Evolutionary conservation across 1,140 invertebrate genomes (phyloP).

Genomic region (Calephelis virginiensis): DNA sequence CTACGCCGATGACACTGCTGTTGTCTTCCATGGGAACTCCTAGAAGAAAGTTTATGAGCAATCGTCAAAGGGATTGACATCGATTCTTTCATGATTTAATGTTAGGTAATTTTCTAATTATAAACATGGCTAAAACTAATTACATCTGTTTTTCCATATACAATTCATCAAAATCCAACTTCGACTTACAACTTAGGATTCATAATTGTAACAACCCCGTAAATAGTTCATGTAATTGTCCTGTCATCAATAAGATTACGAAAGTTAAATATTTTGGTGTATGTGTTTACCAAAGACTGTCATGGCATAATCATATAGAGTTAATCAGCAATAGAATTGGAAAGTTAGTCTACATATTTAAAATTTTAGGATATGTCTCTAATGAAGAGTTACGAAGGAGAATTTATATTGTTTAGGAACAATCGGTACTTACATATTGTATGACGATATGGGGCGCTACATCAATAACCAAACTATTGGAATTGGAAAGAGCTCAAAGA

Average conservation of each 20-base stretch:
- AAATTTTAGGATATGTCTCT: neutral
- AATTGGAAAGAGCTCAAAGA: slow-evolving; percentile 14
- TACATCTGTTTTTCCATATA: neutral
- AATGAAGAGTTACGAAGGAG: neutral
- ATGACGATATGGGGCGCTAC: slow-evolving; percentile 1
- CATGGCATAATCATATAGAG: slow-evolving; percentile 6
- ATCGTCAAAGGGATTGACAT: no score
- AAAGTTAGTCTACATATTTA: slow-evolving; percentile 7
- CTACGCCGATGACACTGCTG: neutral
- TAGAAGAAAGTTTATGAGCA: no score
- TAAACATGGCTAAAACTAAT: neutral
- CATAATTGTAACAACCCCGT: neutral
- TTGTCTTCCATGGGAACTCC: no score
- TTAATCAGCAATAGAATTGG: neutral
- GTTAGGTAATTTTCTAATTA: neutral
- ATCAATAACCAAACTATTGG: neutral
- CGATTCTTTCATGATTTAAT: neutral
- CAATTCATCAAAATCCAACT: neutral
- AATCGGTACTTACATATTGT: slow-evolving; percentile 6
- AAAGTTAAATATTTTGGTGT: slow-evolving; percentile 5
- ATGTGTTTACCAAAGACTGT: neutral
- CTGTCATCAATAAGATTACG: neutral
- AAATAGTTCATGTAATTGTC: slow-evolving; percentile 1
- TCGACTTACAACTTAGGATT: neutral
- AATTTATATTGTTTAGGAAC: neutral